Base-by-base conservation (phyloP, 2,888 invertebrate genomes). In the Diogma glabrata region DNA sequence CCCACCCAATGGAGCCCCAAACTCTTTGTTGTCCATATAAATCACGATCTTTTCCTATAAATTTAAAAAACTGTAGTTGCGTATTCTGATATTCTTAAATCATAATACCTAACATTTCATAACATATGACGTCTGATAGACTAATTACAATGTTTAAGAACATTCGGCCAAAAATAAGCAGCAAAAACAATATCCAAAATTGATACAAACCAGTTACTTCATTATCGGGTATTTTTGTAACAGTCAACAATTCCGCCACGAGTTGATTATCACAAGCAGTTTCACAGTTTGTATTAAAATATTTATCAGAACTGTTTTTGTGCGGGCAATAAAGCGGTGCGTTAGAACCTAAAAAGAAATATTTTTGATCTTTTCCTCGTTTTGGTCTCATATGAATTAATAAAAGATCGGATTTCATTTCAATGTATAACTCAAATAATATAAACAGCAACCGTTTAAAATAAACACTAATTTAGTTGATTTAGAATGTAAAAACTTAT, bases 1-100 rank as follows among this genome's bases (percentile, higher is more conserved):
- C 92, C 81, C 87, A 90, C 0, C 91, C 93, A 2, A 93, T 73
- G 0, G 92, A 85, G 0, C 94, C 92, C 81, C 86, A 94, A 54
- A 91, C 72, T 40, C 91, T 76, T 65, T 94, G 93, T 58, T 82
- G 79, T 0, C 94, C 94, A 66, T 89, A 94, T 22, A 78, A 73
- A 46, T 82, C 77, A n/a, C 81, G 78, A 50, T 24, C n/a, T n/a
- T n/a, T n/a, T n/a, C n/a, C n/a, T n/a, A n/a, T n/a, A n/a, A n/a
- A n/a, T n/a, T n/a, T n/a, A n/a, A n/a, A n/a, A n/a, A n/a, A n/a
- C n/a, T n/a, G n/a, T n/a, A n/a, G n/a, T n/a, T n/a, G n/a, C n/a
- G n/a, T n/a, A n/a, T n/a, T n/a, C n/a, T n/a, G n/a, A n/a, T n/a
- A n/a, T n/a, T n/a, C n/a, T n/a, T n/a, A n/a, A n/a, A n/a, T n/a